Percentiles rank a stretch among this genome's conserved stretches.
Evolutionary conservation across 2,113 vertebrate species (phyloP).

Genomic region (Hemiscyllium ocellatum): DNA sequence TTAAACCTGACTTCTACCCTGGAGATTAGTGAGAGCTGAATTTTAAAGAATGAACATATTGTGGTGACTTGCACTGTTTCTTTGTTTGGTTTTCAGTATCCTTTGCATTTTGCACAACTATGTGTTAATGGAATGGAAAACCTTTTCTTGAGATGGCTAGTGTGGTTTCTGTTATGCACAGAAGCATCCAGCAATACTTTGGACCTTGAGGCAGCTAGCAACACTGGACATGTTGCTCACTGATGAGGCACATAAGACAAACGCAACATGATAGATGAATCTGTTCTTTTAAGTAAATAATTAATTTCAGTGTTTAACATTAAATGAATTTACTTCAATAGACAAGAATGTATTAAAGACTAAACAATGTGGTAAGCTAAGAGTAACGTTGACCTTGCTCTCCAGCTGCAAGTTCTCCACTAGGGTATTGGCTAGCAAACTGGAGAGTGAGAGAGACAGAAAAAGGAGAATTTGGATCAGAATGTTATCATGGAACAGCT

Average conservation of each 20-base stretch:
- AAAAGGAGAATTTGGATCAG: background rate
- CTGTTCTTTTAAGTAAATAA: background rate
- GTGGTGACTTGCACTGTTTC: background rate
- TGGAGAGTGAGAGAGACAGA: background rate
- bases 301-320: background rate
- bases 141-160: background rate
- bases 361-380: slow-evolving; percentile 27
- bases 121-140: background rate
- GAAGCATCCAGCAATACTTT: background rate
- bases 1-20: background rate
- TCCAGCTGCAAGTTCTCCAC: background rate
- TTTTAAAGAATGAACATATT: background rate
- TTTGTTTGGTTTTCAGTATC: background rate
- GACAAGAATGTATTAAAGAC: background rate
- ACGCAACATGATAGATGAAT: background rate
- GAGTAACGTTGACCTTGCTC: slow-evolving; percentile 3
- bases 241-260: background rate
- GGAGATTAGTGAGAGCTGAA: background rate
- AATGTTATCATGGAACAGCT: background rate
- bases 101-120: too few species aligned
- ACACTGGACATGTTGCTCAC: background rate
- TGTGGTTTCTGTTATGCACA: background rate
- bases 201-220: background rate
- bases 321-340: background rate
- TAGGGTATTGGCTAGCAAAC: background rate